Evolutionary conservation across 2,113 vertebrate genomes (phyloP).

Genomic region (Phylloscopus trochiloides): DNA sequence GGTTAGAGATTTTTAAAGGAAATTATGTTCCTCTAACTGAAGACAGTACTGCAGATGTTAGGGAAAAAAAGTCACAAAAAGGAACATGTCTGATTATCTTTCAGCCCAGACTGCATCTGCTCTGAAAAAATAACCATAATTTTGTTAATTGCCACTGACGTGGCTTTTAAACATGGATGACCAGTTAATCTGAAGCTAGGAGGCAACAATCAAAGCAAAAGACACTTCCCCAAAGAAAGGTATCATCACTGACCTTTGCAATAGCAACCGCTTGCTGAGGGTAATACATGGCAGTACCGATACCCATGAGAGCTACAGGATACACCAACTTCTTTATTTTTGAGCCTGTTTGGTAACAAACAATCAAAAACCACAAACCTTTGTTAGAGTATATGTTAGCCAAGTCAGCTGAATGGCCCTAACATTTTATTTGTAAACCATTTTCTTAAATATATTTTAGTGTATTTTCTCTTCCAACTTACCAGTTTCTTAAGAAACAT

Average conservation of each 20-base stretch:
- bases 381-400: neutral
- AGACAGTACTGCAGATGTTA: neutral
- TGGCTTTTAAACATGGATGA: neutral
- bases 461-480: neutral
- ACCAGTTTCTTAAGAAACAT: neutral
- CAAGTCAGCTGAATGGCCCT: neutral
- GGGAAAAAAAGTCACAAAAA: neutral
- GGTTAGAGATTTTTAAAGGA: neutral
- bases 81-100: neutral
- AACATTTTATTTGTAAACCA: neutral
- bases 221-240: neutral
- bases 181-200: neutral
- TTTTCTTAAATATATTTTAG: neutral
- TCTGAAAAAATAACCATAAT: neutral
- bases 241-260: constrained; percentile 79
- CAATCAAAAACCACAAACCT: neutral
- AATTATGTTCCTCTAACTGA: neutral
- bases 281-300: constrained; percentile 90
- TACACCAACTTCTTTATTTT: constrained; percentile 86
- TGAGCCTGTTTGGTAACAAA: constrained; percentile 79
- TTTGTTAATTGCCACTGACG: neutral
- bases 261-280: constrained; percentile 84
- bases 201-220: neutral
- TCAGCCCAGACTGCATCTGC: neutral
- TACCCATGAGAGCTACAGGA: constrained; percentile 82